Percentiles rank a stretch among this genome's conserved stretches.
Evolutionary conservation across 1,140 invertebrate genomes (phyloP).

Genomic region (Heliconius eleuchia): DNA sequence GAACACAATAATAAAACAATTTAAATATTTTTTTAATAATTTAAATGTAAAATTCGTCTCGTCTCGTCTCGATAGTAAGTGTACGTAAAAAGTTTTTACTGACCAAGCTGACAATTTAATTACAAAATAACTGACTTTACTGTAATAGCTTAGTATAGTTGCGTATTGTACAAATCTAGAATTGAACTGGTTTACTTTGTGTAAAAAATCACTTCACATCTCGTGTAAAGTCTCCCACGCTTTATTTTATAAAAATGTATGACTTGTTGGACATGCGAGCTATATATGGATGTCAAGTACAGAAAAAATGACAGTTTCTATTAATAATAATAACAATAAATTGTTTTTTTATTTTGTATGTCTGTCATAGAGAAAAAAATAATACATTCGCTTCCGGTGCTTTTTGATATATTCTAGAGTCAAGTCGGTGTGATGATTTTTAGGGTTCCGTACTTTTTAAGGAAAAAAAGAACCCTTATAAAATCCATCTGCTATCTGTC

Average conservation of each 20-base stretch:
- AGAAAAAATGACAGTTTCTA: not conserved
- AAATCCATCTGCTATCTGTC: no score
- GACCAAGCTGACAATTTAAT: not conserved
- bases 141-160: not conserved
- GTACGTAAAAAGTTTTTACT: not conserved
- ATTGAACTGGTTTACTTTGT: constrained; percentile 7
- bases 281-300: not conserved
- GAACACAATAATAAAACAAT: no score
- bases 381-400: no score
- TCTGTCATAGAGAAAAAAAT: not conserved
- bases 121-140: not conserved
- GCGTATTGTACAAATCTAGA: not conserved
- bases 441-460: no score
- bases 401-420: no score
- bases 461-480: no score
- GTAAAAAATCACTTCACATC: constrained; percentile 7
- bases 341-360: not conserved
- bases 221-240: constrained; percentile 1
- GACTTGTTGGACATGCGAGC: not conserved
- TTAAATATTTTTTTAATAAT: no score
- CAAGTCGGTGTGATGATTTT: no score
- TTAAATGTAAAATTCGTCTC: no score
- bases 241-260: not conserved
- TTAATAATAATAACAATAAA: not conserved
- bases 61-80: no score